Conservation (phyloP, 1,140 invertebrate species). For the Sarcophaga bullata region DNA sequence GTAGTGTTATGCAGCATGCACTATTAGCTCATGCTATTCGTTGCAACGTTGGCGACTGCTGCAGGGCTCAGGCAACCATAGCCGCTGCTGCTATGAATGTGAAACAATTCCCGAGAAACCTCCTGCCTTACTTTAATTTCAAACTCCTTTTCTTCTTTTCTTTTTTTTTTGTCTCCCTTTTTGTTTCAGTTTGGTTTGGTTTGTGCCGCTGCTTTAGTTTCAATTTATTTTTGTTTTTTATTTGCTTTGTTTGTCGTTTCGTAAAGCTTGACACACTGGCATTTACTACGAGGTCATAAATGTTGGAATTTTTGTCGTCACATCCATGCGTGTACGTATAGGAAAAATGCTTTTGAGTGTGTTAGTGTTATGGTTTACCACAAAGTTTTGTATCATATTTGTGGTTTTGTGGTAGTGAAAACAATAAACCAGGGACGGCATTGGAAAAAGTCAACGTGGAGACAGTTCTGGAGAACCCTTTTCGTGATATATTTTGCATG, state of each 20-base stretch:
- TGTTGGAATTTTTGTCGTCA: constrained; percentile 7
- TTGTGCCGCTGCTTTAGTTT: neutral
- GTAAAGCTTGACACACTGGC: constrained; percentile 41
- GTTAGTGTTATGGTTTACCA: neutral
- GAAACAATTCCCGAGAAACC: constrained; percentile 45
- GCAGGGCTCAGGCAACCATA: neutral
- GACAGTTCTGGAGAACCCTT: no score
- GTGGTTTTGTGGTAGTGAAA: neutral
- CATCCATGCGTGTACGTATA: constrained; percentile 13
- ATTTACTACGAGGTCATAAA: constrained; percentile 28
- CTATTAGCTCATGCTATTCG: constrained; percentile 29
- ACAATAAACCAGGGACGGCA: neutral
- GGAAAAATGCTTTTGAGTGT: neutral
- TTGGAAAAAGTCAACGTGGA: no score
- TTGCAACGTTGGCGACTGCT: neutral
- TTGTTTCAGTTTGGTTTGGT: neutral
- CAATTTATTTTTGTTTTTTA: neutral
- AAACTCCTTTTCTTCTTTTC: constrained; percentile 43
- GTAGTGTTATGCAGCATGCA: constrained; percentile 12
- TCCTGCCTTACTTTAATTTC: constrained; percentile 45
- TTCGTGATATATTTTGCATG: no score
- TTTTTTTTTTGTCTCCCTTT: neutral
- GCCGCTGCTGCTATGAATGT: constrained; percentile 19
- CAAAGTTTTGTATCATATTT: neutral
- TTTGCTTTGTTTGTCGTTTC: constrained; percentile 1